These are phyloP conservation scores for Myiotriccus ornatus DNA, from an alignment of 2,797 vertebrate species.

Conservation along the genomic window DNA sequence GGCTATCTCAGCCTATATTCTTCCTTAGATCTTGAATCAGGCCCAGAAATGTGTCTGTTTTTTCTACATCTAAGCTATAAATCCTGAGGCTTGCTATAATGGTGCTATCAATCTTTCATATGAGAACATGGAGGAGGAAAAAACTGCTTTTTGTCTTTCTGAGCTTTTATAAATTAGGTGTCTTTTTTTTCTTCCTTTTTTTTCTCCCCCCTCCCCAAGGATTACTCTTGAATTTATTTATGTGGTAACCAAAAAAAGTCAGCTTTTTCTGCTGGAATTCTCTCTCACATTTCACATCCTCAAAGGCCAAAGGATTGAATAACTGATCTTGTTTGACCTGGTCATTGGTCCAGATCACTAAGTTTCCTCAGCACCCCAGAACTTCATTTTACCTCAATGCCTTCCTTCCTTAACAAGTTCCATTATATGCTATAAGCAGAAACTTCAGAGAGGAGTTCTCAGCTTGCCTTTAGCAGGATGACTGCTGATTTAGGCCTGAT, in stretches of 20 bases:
- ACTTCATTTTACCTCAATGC: neutral
- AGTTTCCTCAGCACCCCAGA: neutral
- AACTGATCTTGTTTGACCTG: neutral
- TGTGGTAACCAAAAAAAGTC: neutral
- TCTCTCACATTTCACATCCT: neutral
- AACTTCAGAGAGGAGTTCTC: neutral
- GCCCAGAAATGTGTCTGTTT: neutral
- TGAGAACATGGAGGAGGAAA: conserved; percentile 24
- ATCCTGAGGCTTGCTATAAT: conserved; percentile 4
- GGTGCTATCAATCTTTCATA: conserved; percentile 20
- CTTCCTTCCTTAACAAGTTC: neutral
- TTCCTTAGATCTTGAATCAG: conserved; percentile 8
- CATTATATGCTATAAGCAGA: neutral
- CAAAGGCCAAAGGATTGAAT: neutral
- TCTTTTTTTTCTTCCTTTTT: no score
- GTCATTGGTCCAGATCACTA: neutral
- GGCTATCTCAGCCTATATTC: neutral
- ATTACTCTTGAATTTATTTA: neutral
- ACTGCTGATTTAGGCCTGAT: neutral
- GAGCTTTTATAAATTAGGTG: neutral
- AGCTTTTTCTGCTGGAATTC: neutral
- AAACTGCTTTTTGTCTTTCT: conserved; percentile 6
- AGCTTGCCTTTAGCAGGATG: neutral
- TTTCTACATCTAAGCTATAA: neutral
- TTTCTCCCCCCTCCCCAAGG: no score